Evolutionary conservation across 2,888 invertebrate genomes (phyloP), one percentile per base, ranked within the genome.

Genomic region (Drosophila mettleri): DNA sequence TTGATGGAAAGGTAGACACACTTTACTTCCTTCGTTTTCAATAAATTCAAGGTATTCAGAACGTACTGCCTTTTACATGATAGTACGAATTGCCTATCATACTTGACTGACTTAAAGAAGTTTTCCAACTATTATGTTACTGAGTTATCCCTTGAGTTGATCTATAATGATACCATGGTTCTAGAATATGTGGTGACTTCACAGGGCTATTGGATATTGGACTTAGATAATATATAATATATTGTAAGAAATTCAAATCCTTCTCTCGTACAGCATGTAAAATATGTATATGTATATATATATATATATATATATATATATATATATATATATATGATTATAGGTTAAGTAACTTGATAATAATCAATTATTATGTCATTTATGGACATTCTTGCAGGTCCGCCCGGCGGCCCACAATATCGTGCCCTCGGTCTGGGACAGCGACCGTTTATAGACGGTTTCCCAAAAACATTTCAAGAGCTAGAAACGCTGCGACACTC

Each of bases 401-500:
- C 94, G 68, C 93, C 94, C 88, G 90, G 93, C 91, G 93, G 94
- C 92, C 94, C 95, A 80, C 95, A 95, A 90, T 95, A 96, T 89
- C 94, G 97, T 72, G 94, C 95, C 51, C 93, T 96, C 81, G 95
- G 95, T 33, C 93, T 96, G 88, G 94, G 95, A 59, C 96, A 96
- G 89, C 94, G 97, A 79, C 95, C 96, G 55, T 94, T 95, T 92
- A 92, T 94, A 64, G 92, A 93, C 59, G 93, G 95, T 52, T 95
- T 95, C 91, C 93, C 94, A 59, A 94, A 94, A 76, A 95, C 95
- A 87, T 93, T 95, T 72, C 93, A 95, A 70, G 95, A 95, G 68
- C 92, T 95, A 76, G 96, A 96, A 81, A 93, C 94, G 55, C 95
- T 95, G 91, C 94, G 96, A 88, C 94, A 96, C 78, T 74, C 85